These are phyloP conservation scores for Columbina picui DNA, from an alignment of 2,113 vertebrate species.

Conservation along the genomic window DNA sequence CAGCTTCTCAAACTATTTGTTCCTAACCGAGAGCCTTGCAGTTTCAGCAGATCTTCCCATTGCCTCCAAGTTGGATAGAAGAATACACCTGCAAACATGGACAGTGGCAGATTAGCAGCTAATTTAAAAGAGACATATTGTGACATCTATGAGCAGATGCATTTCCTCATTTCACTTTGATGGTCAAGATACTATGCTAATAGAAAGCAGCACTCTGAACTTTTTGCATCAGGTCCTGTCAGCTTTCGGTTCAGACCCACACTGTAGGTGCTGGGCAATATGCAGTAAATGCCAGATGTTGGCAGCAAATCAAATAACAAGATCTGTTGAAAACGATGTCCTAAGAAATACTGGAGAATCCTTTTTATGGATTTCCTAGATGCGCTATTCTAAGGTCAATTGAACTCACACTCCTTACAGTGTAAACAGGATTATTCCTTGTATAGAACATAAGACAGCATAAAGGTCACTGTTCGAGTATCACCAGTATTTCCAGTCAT, in stretches of 20 bases:
- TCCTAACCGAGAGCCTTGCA: not conserved
- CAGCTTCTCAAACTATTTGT: not conserved
- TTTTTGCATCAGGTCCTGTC: not conserved
- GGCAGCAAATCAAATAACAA: not conserved
- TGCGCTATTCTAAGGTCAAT: not conserved
- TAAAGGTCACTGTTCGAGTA: not conserved
- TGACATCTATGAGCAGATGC: not conserved
- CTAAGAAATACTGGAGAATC: not conserved
- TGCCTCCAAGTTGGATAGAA: not conserved
- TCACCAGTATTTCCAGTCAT: not conserved
- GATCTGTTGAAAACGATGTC: not conserved
- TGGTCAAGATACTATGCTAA: not conserved
- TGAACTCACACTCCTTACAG: not conserved
- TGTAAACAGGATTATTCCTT: not conserved
- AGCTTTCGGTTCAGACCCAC: not conserved
- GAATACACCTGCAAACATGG: accelerated
- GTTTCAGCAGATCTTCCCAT: not conserved
- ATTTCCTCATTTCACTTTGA: not conserved
- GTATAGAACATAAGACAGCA: not conserved
- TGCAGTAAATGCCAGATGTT: not conserved
- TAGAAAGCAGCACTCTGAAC: not conserved
- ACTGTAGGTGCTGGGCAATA: not conserved
- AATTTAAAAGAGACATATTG: not conserved
- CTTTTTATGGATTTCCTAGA: slow-evolving; percentile 1
- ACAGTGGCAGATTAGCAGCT: not conserved